These are phyloP conservation scores for Denticeps clupeoides DNA, from an alignment of 2,797 vertebrate species.

Conservation along the genomic window DNA sequence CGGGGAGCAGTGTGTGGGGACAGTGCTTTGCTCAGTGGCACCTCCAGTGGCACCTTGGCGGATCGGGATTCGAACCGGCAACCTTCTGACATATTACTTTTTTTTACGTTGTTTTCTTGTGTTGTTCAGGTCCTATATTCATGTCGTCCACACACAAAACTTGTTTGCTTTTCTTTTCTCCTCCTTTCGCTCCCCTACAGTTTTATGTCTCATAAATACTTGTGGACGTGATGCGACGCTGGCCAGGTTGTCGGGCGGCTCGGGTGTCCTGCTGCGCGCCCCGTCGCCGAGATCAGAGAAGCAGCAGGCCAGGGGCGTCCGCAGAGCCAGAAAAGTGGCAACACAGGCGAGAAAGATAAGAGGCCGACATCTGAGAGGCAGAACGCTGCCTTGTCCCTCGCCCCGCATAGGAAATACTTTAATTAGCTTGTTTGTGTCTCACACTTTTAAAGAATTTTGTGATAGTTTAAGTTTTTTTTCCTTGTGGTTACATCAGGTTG, in stretches of 20 bases:
- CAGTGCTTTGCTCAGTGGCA: too few relatives aligned
- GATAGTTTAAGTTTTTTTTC: too few relatives aligned
- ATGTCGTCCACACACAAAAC: too few relatives aligned
- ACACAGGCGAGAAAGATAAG: neutral
- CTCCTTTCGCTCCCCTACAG: neutral
- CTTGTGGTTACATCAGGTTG: too few relatives aligned
- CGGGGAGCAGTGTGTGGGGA: too few relatives aligned
- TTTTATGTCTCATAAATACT: neutral
- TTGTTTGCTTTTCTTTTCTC: neutral
- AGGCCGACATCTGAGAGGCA: constrained; percentile 1
- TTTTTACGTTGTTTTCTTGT: too few relatives aligned
- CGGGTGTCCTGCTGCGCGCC: neutral
- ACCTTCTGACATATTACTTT: too few relatives aligned
- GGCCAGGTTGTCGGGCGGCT: constrained; percentile 3
- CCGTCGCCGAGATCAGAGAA: neutral
- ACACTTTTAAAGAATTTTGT: too few relatives aligned
- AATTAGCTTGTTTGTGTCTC: constrained; percentile 8
- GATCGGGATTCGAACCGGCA: too few relatives aligned
- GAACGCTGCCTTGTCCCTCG: neutral
- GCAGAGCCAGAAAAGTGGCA: neutral
- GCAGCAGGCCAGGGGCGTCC: neutral
- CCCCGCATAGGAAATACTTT: neutral
- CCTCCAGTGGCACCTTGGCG: too few relatives aligned
- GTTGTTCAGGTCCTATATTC: too few relatives aligned
- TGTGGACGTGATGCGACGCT: neutral